Base-by-base conservation (phyloP, 2,797 vertebrate genomes). In the Labeo calbasu region DNA sequence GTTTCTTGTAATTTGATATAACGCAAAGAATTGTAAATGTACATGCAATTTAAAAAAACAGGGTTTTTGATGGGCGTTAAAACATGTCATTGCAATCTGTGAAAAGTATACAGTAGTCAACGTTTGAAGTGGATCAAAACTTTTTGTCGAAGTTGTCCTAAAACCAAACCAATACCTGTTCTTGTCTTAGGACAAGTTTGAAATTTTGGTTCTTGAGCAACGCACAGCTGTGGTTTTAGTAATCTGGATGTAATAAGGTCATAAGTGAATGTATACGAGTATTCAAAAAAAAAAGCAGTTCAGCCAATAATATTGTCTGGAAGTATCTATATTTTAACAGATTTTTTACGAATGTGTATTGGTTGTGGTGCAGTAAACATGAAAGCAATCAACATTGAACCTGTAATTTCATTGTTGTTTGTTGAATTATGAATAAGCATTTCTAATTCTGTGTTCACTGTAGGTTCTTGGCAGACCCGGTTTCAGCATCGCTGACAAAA, bases 401-500 rank as follows among this genome's bases (percentile, higher is more conserved):
- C 2, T 77, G 2, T 11, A 17, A 43, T 19, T n/a, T 19, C 25
- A 66, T 65, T 28, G 63, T 36, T 4, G 17, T 65, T 32, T 79
- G 23, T 17, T 10, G 36, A 36, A 5, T 14, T 50, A n/a, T 61
- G n/a, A 25, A 9, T 53, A 15, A 23, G 21, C 59, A 7, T 3
- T 73, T 8, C 0, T 72, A 36, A 19, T 5, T 65, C 57, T 13
- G 12, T 23, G 63, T 3, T 84, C 21, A 40, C 19, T 81, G 81
- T 91, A 99, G 98, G 98, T 99, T 91, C 95, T 99, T 93, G 98
- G 98, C 91, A 93, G 98, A 91, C 98, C 98, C 0, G 98, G 98
- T 0, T 99, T 99, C 96, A 97, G 98, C 95, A 99, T 99, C 1
- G 97, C 98, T 2, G 98, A 99, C 95, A 99, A 98, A 93, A 99